Base-by-base conservation (phyloP, 2,888 invertebrate species). In the Zonitis immaculata region DNA sequence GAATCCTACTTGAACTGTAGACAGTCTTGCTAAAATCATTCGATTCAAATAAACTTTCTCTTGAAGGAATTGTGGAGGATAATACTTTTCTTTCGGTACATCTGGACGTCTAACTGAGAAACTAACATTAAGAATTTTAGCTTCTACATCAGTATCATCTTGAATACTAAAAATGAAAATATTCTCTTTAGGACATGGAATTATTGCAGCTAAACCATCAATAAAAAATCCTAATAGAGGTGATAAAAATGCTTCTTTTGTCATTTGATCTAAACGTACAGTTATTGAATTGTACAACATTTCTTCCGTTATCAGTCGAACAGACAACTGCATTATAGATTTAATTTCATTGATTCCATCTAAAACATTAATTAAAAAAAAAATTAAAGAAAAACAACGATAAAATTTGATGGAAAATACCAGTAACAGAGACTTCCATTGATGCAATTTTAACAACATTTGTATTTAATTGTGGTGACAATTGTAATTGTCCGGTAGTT, bases 261-360 rank as follows among this genome's bases (percentile, higher is more conserved):
- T 94, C 91, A 96, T 95, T 67, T 94, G 92, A 71, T 91, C 90
- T 14, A 97, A 77, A 2, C 95, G 83, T 0, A 98, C 89, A 0
- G 96, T 96, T 35, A 97, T 93, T 0, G 95, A 95, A 75, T 94
- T 95, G 69, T 88, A 87, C 1, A 97, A 78, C 93, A 97, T 96
- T 63, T 94, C 90, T 70, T 94, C 92, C 0, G 95, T 95, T 54
- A 98, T 91, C 25, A 96, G 80, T 1, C 94, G 82, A 0, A 96
- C 95, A 0, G 88, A 86, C 0, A 97, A 80, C 55, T 89, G 90
- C 90, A 96, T 95, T 64, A 91, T 87, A 0, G 96, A 93, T 74
- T 91, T 91, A 0, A 91, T 89, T 75, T 93, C 94, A 75, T 97
- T 96, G 7, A 93, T 86, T 1, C 96, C 95, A 76, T 97, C 97